Evolutionary conservation across 2,113 vertebrate genomes (phyloP).

Genomic region (Sclerurus mexicanus): DNA sequence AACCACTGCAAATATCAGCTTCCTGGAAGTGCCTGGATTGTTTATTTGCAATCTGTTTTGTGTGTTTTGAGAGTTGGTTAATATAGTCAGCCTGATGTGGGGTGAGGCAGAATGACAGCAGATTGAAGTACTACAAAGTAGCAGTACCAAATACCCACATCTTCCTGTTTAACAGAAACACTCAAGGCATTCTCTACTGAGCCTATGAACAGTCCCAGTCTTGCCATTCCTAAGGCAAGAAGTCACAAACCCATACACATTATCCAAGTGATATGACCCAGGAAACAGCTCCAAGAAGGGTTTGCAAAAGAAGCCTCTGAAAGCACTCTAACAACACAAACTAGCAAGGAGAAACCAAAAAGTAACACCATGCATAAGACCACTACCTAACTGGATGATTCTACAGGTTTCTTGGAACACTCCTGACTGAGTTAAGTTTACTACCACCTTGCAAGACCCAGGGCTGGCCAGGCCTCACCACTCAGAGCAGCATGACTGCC

Average conservation of each 20-base stretch:
- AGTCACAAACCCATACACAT: not conserved
- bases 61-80: not conserved
- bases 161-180: not conserved
- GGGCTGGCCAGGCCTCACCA: not conserved
- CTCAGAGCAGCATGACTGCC: not conserved
- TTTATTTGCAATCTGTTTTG: not conserved
- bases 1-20: not conserved
- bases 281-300: not conserved
- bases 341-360: not conserved
- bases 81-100: not conserved
- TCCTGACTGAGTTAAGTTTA: not conserved
- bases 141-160: too few species aligned
- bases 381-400: not conserved
- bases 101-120: not conserved
- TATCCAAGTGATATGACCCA: not conserved
- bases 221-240: not conserved
- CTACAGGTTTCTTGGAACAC: not conserved
- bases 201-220: not conserved
- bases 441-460: not conserved
- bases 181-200: not conserved
- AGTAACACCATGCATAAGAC: not conserved
- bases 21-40: not conserved
- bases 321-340: not conserved
- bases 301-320: not conserved
- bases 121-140: not conserved